These are phyloP conservation scores for Ctenopoma multispine DNA, from an alignment of 2,797 vertebrate genomes.

Conservation along the genomic window DNA sequence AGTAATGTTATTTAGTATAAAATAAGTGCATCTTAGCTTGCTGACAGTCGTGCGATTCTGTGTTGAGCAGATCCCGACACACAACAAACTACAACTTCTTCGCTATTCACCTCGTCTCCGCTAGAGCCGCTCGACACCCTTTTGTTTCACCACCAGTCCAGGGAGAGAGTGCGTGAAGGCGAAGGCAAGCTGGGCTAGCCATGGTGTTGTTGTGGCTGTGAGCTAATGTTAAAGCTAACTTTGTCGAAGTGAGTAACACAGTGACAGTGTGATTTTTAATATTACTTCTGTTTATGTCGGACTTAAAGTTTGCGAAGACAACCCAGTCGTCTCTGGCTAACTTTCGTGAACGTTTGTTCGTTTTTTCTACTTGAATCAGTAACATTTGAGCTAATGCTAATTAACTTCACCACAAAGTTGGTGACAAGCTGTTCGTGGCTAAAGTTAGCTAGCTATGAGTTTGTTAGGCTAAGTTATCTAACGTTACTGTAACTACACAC, in stretches of 20 bases:
- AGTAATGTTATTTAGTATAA: too few relatives aligned
- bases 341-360: background rate
- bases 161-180: constrained; percentile 44
- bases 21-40: background rate
- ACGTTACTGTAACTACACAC: too few relatives aligned
- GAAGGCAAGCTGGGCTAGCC: constrained; percentile 42
- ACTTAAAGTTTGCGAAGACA: background rate
- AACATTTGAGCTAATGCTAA: constrained; percentile 14
- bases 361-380: constrained; percentile 3
- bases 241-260: constrained; percentile 58
- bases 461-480: background rate
- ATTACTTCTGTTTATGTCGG: background rate
- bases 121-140: constrained; percentile 47
- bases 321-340: background rate
- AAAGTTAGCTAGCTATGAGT: constrained; percentile 30
- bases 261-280: background rate
- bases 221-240: constrained; percentile 13
- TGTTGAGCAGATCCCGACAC: background rate
- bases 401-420: constrained; percentile 42
- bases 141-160: constrained; percentile 53
- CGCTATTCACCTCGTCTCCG: constrained; percentile 19
- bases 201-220: constrained; percentile 51
- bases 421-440: constrained; percentile 36
- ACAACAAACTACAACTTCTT: background rate
- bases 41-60: too few relatives aligned